Evolutionary conservation across 2,888 invertebrate species (phyloP).

Genomic region (Diplazon laetatorius): DNA sequence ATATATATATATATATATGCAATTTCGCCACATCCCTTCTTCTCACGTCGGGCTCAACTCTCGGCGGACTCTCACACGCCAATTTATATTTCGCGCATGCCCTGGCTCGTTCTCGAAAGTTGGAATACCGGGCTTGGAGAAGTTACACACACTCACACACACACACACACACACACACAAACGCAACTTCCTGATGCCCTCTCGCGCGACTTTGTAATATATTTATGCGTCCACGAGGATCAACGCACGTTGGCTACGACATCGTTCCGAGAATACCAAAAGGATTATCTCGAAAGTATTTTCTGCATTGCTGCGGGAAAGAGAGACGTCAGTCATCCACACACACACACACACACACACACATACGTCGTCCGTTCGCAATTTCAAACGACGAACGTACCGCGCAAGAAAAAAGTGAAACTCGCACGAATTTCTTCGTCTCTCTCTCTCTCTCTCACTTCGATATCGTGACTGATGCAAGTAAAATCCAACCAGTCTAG

Average conservation of each 20-base stretch:
- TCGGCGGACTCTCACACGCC: constrained; percentile 35
- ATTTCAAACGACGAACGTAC: no score
- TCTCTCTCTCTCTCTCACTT: no score
- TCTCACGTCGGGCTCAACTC: background rate
- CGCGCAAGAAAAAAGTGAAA: constrained; percentile 60
- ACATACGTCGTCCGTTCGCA: no score
- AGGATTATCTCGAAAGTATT: constrained; percentile 52
- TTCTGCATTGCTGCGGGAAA: constrained; percentile 40
- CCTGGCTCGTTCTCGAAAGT: constrained; percentile 53
- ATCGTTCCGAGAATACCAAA: constrained; percentile 38
- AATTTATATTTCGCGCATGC: constrained; percentile 56
- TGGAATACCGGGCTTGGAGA: constrained; percentile 47
- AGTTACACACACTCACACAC: no score
- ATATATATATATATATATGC: no score
- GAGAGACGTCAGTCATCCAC: no score
- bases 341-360: no score
- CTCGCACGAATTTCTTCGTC: constrained; percentile 33
- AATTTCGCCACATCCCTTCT: background rate
- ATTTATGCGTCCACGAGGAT: background rate
- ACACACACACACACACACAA: background rate
- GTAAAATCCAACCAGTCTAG: background rate
- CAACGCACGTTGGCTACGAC: background rate
- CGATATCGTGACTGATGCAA: constrained; percentile 19
- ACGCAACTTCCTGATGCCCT: constrained; percentile 35
- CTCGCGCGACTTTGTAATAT: constrained; percentile 6